Evolutionary conservation across 2,113 vertebrate species (phyloP).

Genomic region (Pterocles burchelli): DNA sequence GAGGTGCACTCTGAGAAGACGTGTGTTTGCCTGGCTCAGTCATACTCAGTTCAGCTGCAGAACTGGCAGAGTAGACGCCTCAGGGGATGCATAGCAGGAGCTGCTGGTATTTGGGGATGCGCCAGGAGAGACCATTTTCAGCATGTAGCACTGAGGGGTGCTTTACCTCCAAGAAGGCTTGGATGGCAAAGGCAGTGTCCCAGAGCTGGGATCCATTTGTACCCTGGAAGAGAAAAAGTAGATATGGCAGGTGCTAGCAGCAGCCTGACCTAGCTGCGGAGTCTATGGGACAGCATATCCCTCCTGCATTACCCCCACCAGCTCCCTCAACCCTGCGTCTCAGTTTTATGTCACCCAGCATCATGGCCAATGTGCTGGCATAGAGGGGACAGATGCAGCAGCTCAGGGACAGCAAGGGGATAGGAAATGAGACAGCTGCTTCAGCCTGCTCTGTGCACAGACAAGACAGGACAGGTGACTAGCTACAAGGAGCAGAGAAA

Average conservation of each 20-base stretch:
- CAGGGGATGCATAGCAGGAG: neutral
- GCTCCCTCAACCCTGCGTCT: neutral
- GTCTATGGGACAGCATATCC: neutral
- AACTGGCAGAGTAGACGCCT: neutral
- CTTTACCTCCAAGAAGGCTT: constrained; percentile 91
- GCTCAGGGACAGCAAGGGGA: neutral
- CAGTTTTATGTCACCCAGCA: neutral
- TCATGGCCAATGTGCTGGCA: rapidly evolving
- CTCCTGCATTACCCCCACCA: neutral
- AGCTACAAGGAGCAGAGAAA: neutral
- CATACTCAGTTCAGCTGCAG: neutral
- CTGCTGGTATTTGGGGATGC: neutral
- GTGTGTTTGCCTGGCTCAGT: neutral
- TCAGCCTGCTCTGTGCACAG: neutral
- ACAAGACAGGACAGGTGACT: neutral
- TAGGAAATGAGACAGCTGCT: neutral
- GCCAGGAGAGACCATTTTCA: neutral
- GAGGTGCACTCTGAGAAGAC: neutral
- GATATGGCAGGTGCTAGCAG: neutral
- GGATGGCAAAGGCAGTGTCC: constrained; percentile 93
- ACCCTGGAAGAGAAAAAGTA: constrained; percentile 75
- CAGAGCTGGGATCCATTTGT: constrained; percentile 97
- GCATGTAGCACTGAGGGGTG: neutral
- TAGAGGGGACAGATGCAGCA: neutral
- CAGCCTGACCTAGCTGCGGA: neutral